Base-by-base conservation (phyloP, 2,888 invertebrate genomes). In the Zonitis immaculata region DNA sequence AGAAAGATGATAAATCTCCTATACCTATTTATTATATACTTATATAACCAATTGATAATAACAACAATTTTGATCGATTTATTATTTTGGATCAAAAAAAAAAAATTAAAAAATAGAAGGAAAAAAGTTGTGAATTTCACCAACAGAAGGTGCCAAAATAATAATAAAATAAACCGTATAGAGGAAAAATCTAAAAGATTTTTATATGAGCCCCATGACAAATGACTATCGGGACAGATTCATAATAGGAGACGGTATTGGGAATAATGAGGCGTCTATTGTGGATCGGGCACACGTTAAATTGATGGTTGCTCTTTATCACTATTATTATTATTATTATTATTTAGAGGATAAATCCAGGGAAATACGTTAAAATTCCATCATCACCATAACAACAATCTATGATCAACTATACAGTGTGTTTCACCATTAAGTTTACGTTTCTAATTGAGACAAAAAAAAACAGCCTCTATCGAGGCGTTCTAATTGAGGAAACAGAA, bases 231-330 rank as follows among this genome's bases (percentile, higher is more conserved):
- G 53, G 53, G 57, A 61, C 59, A 57, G 47, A 53, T 48, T 45
- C 46, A 62, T 58, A 62, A 62, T 58, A 52, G 61, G 56, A 59
- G 61, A 62, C 55, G 59, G 32, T 57, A 62, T 32, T 62, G 63
- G 60, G 59, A 62, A 59, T 61, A 61, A 62, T 61, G 62, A 63
- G 62, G 56, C 58, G 14, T 32, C 32, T 55, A 64, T 66, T 66
- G 65, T 65, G 58, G 50, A 59, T 44, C 58, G 57, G 61, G 66
- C 67, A 65, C 66, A 63, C 67, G 65, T 60, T 63, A 61, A 64
- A 65, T 64, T 64, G 64, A 64, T 63, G 63, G 58, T 53, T 47
- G 46, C 20, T 49, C 26, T 47, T 47, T 30, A 26, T 42, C 42
- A 22, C 28, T 9, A 42, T 5, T 43, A 51, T 6, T 14, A 32